Evolutionary conservation across 2,888 invertebrate species (phyloP).

Genomic region (Myathropa florea): DNA sequence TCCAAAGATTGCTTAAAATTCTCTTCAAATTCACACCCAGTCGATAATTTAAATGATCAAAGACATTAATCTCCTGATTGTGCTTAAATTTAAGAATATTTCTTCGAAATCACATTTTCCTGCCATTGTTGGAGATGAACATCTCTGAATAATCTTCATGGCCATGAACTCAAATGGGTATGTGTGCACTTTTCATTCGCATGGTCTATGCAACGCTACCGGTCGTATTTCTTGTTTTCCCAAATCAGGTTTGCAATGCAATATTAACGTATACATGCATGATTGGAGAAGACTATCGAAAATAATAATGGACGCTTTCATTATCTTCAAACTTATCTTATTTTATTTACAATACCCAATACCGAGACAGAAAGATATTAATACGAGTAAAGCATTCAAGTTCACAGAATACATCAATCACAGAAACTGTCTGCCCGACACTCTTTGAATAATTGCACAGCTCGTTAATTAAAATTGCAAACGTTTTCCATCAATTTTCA

Average conservation of each 20-base stretch:
- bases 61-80: background rate
- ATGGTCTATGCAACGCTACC: conserved; percentile 1
- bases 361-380: too few species aligned
- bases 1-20: too few species aligned
- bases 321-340: background rate
- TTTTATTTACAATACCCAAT: too few species aligned
- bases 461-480: background rate
- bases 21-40: too few species aligned
- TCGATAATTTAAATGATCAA: too few species aligned
- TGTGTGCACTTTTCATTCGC: conserved; percentile 22
- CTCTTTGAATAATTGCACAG: background rate
- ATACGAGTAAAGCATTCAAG: background rate
- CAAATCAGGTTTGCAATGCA: conserved; percentile 1
- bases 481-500: background rate
- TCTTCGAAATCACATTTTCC: background rate
- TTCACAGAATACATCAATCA: background rate
- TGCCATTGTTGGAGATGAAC: background rate
- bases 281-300: background rate
- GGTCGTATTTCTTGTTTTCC: conserved; percentile 8
- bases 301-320: background rate
- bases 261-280: background rate
- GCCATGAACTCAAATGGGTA: conserved; percentile 15
- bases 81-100: background rate
- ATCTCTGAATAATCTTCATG: background rate
- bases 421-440: background rate